phyloP scores from a whole-genome alignment of 2,888 invertebrate genomes.

The Rhagonycha lutea region DNA sequence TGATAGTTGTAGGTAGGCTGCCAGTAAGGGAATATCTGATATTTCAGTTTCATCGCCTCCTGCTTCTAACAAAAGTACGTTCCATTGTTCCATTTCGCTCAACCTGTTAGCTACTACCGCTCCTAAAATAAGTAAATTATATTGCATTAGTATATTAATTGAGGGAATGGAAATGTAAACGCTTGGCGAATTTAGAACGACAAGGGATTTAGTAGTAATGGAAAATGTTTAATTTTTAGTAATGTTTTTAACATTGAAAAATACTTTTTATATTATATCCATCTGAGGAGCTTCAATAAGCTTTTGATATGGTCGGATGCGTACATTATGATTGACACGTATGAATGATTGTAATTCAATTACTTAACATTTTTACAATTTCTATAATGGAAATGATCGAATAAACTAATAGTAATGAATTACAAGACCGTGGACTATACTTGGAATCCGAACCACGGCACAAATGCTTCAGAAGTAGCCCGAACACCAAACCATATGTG shows the following conservation, averaged over 20 bases:
- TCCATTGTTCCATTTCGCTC: slow-evolving; percentile 79
- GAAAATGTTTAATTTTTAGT: not conserved
- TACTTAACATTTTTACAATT: no score
- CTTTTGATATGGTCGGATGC: not conserved
- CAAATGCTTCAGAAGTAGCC: no score
- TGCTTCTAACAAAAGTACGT: slow-evolving; percentile 80
- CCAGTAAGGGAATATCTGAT: slow-evolving; percentile 85
- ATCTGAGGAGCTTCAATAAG: no score
- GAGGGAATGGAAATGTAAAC: not conserved
- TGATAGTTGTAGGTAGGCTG: slow-evolving; percentile 84
- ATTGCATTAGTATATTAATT: not conserved
- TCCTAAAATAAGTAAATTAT: slow-evolving; percentile 55
- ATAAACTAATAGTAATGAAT: no score
- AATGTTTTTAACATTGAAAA: not conserved
- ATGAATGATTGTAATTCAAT: no score
- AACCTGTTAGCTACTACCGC: slow-evolving; percentile 84
- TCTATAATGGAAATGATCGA: no score
- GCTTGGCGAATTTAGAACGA: not conserved
- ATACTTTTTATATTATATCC: no score
- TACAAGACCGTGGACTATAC: no score
- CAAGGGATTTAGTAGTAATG: not conserved
- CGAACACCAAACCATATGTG: not conserved
- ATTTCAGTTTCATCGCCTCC: slow-evolving; percentile 91
- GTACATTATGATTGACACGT: no score
- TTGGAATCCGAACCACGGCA: no score